Conservation (phyloP, 2,113 vertebrate species). For the Leucoraja erinaceus region DNA sequence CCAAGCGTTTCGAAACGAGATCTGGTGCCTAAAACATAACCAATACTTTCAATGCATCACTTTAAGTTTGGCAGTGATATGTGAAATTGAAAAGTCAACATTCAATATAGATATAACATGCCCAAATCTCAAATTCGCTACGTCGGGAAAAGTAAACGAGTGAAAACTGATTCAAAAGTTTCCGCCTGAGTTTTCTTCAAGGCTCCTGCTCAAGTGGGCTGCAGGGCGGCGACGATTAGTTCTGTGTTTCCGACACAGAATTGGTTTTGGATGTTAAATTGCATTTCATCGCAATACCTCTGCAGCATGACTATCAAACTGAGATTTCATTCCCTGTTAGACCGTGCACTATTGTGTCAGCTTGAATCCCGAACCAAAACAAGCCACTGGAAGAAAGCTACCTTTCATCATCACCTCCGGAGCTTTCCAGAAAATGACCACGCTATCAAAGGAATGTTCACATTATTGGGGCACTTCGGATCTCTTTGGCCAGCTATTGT, state of each 20-base stretch:
- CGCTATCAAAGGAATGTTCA: not conserved
- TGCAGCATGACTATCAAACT: not conserved
- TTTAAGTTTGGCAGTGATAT: not conserved
- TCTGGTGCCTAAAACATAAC: not conserved
- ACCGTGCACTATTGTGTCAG: constrained; percentile 9
- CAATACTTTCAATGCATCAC: not conserved
- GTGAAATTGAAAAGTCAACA: not conserved
- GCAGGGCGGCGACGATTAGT: not conserved
- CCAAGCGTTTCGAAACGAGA: not conserved
- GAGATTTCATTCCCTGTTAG: constrained; percentile 3
- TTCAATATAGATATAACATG: not conserved
- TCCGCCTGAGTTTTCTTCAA: not conserved
- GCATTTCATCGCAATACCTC: not conserved
- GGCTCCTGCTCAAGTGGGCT: too few relatives aligned
- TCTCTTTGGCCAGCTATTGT: not conserved
- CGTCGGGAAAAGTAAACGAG: not conserved
- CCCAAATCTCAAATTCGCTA: not conserved
- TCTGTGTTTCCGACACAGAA: not conserved
- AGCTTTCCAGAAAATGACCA: not conserved
- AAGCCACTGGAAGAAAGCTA: not conserved
- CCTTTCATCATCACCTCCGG: not conserved
- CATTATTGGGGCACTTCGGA: not conserved
- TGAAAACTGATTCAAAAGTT: not conserved
- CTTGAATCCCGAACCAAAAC: not conserved
- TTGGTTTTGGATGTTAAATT: not conserved